A percentile compares a stretch with the other conserved stretches of the same genome.
These are phyloP conservation scores for Ictalurus furcatus DNA, from an alignment of 2,113 vertebrate species.

Conservation along the genomic window DNA sequence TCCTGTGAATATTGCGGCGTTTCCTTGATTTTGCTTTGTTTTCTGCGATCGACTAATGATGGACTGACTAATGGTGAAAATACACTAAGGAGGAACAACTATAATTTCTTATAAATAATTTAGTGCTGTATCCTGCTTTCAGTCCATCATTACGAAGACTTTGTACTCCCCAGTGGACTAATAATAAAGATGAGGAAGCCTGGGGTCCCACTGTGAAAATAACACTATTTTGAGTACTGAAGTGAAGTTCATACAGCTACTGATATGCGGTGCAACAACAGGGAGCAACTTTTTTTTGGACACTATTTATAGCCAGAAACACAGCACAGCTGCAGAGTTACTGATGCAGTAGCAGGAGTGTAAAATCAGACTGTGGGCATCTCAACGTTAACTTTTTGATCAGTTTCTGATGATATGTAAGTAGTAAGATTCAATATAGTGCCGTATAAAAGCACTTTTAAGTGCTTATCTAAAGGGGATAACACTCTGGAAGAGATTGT, in stretches of 20 bases:
- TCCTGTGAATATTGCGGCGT: too few relatives aligned
- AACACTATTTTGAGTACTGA: background rate
- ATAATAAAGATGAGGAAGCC: slow-evolving; percentile 18
- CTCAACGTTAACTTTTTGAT: background rate
- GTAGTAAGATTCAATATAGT: background rate
- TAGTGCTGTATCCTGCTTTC: background rate
- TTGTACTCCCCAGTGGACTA: background rate
- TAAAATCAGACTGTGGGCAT: background rate
- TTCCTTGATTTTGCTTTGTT: too few relatives aligned
- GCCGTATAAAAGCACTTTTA: background rate
- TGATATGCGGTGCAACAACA: slow-evolving; percentile 9
- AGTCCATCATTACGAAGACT: background rate
- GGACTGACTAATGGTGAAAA: background rate
- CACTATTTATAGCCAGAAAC: slow-evolving; percentile 43
- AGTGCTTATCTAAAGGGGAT: background rate
- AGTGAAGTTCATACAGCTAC: background rate
- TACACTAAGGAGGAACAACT: background rate
- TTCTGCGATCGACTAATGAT: background rate
- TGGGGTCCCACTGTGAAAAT: slow-evolving; percentile 23
- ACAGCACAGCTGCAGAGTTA: slow-evolving; percentile 35
- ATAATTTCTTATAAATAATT: background rate
- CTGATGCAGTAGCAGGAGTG: background rate
- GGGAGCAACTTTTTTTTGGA: background rate
- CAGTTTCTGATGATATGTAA: background rate
- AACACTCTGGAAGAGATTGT: background rate